A percentile compares a stretch with the other conserved stretches of the same genome.
Evolutionary conservation across 2,797 vertebrate species (phyloP).

Genomic region (Vespertilio murinus): DNA sequence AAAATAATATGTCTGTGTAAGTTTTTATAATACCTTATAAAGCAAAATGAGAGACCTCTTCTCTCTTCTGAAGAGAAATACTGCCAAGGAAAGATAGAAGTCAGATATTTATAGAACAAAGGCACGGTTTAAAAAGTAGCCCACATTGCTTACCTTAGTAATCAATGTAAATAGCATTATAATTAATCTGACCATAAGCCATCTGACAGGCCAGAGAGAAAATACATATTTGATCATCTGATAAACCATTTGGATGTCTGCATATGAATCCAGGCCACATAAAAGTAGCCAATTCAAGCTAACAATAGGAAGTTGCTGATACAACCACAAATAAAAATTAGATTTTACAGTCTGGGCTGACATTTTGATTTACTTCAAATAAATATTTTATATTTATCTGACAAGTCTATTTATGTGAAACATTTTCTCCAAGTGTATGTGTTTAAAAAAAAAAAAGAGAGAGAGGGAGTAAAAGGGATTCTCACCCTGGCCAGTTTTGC

Average conservation of each 20-base stretch:
- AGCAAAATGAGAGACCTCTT: background rate
- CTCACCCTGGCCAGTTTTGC: background rate
- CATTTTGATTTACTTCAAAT: conserved; percentile 23
- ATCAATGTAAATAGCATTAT: conserved; percentile 14
- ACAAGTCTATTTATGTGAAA: conserved; percentile 36
- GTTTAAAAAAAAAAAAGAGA: background rate
- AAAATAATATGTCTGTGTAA: background rate
- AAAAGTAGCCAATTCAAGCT: conserved; percentile 32
- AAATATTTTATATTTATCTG: background rate
- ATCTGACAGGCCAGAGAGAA: conserved; percentile 22
- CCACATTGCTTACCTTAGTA: conserved; percentile 19
- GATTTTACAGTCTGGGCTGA: background rate
- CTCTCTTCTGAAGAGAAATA: conserved; percentile 39
- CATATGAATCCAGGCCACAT: background rate
- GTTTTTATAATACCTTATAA: background rate
- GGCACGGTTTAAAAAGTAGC: background rate
- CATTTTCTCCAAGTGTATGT: conserved; percentile 28
- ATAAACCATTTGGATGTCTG: conserved; percentile 51
- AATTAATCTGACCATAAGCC: conserved; percentile 11
- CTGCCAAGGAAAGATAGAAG: background rate
- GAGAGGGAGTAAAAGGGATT: background rate
- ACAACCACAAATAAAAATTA: conserved; percentile 17
- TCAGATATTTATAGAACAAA: background rate
- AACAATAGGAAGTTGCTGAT: conserved; percentile 3
- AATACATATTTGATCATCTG: conserved; percentile 57